Conservation (phyloP, 2,888 invertebrate genomes). For the Drosophila koepferae region DNA sequence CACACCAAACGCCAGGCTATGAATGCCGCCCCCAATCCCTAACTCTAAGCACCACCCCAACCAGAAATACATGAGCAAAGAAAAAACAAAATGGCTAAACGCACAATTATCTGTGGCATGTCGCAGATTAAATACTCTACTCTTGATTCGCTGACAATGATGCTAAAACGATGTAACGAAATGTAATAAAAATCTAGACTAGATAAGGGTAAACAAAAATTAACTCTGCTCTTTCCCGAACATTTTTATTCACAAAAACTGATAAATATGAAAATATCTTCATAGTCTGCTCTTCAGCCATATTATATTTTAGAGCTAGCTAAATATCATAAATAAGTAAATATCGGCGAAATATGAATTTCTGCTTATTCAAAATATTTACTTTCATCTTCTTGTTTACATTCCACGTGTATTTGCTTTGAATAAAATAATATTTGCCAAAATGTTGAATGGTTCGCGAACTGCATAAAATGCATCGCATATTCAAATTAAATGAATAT, state of each 20-base stretch:
- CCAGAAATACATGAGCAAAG: not conserved
- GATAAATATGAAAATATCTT: not conserved
- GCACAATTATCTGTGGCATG: not conserved
- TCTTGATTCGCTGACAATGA: not conserved
- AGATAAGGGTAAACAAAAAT: not conserved
- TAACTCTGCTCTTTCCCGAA: too few relatives aligned
- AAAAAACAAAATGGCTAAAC: not conserved
- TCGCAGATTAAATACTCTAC: constrained; percentile 1
- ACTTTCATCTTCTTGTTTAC: not conserved
- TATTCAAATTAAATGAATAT: not conserved
- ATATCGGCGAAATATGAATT: not conserved
- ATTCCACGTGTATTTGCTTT: not conserved
- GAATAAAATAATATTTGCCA: constrained; percentile 1
- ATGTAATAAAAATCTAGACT: not conserved
- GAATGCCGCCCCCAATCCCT: not conserved
- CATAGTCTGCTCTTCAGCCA: not conserved
- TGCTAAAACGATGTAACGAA: not conserved
- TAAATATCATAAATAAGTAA: not conserved
- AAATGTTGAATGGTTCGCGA: not conserved
- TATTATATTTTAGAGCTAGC: not conserved
- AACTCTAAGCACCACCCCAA: not conserved
- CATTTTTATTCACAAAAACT: too few relatives aligned
- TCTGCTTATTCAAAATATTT: not conserved
- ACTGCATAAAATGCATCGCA: not conserved
- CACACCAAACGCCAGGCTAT: not conserved